A percentile compares a stretch with the other conserved stretches of the same genome.
Conservation (phyloP, 2,888 invertebrate genomes). For the Calameuta pallipes region DNA sequence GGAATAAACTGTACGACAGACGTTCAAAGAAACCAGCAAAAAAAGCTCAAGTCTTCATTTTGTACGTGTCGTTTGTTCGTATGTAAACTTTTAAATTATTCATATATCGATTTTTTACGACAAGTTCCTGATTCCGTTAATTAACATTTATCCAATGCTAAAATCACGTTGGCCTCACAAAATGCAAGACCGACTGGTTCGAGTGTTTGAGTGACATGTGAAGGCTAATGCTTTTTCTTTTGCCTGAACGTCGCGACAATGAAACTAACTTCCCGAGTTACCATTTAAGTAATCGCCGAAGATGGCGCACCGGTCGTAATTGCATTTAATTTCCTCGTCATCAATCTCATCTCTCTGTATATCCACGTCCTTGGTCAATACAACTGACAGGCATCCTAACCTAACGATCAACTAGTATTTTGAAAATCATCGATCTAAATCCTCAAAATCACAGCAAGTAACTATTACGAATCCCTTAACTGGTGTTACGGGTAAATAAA, state of each 20-base stretch:
- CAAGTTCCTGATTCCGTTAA: background rate
- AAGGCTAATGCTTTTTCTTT: slow-evolving; percentile 16
- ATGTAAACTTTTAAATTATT: background rate
- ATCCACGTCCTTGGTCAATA: slow-evolving; percentile 7
- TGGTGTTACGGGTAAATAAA: background rate
- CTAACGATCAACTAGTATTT: background rate
- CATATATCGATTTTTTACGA: background rate
- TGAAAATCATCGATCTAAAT: background rate
- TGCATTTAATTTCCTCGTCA: slow-evolving; percentile 17
- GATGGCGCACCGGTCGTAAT: slow-evolving; percentile 27
- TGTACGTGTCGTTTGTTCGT: background rate
- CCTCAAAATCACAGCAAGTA: background rate
- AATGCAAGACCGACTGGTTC: slow-evolving; percentile 3
- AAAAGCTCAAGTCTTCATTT: background rate
- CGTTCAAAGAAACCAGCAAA: background rate
- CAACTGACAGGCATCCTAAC: background rate
- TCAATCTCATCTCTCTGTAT: slow-evolving; percentile 12
- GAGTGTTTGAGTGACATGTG: slow-evolving; percentile 17
- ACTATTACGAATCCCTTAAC: background rate
- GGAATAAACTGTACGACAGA: background rate
- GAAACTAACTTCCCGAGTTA: slow-evolving; percentile 13
- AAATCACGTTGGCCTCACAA: slow-evolving; percentile 1
- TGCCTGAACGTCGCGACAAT: slow-evolving; percentile 12
- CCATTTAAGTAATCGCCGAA: slow-evolving; percentile 24
- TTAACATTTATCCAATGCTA: background rate